Percentiles rank a stretch among this genome's conserved stretches.
phyloP scores from a whole-genome alignment of 2,113 vertebrate genomes.

The Corythornis vintsioides region DNA sequence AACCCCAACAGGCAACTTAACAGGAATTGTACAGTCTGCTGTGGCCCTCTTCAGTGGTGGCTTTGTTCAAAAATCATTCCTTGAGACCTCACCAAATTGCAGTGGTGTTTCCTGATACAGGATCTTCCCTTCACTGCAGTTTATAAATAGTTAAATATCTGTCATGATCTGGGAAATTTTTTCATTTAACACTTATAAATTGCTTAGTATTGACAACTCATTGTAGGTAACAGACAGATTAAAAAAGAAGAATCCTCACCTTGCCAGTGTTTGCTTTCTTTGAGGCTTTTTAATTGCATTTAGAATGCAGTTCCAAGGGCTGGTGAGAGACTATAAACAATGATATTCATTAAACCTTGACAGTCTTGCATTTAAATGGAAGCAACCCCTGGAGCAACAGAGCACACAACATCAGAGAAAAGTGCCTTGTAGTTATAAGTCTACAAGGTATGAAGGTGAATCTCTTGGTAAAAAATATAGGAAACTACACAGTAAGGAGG shows the following conservation, averaged over 20 bases:
- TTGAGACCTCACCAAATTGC: not conserved
- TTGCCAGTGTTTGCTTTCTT: not conserved
- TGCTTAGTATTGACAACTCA: not conserved
- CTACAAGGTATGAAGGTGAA: not conserved
- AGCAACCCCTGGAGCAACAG: not conserved
- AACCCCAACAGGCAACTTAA: not conserved
- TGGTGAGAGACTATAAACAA: not conserved
- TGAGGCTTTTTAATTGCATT: not conserved
- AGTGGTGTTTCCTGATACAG: not conserved
- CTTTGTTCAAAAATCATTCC: not conserved
- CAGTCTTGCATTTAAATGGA: not conserved
- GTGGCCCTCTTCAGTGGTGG: fast-evolving
- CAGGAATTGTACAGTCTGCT: not conserved
- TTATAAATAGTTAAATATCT: not conserved
- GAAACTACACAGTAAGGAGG: not conserved
- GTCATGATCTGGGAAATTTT: not conserved
- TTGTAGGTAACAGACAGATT: not conserved
- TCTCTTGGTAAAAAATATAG: not conserved
- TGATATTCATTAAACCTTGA: not conserved
- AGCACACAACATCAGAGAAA: not conserved
- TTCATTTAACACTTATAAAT: not conserved
- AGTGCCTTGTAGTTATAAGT: not conserved
- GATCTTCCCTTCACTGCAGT: not conserved
- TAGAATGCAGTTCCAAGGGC: not conserved
- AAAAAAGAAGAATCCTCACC: not conserved